A percentile compares a stretch with the other conserved stretches of the same genome.
Conservation (phyloP, 2,888 invertebrate genomes). For the Aspidiotus destructor region DNA sequence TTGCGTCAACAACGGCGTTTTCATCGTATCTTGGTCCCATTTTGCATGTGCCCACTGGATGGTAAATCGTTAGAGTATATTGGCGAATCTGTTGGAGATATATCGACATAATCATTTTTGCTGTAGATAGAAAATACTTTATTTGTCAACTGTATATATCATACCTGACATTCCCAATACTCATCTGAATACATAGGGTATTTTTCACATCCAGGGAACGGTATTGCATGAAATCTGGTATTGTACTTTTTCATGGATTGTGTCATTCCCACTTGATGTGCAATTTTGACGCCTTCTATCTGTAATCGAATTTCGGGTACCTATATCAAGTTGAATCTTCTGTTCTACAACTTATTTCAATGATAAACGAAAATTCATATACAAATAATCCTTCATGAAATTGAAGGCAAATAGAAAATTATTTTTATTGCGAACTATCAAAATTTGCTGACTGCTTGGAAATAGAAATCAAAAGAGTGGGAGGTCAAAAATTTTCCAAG, state of each 20-base stretch:
- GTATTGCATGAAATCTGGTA: slow-evolving; percentile 53
- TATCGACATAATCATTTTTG: too few relatives aligned
- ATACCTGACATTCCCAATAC: slow-evolving; percentile 57
- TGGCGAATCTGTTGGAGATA: not conserved
- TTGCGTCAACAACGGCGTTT: not conserved
- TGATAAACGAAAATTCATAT: not conserved
- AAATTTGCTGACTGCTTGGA: too few relatives aligned
- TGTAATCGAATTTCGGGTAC: slow-evolving; percentile 41
- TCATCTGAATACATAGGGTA: slow-evolving; percentile 57
- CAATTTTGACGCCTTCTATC: slow-evolving; percentile 66
- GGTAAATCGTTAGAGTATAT: not conserved
- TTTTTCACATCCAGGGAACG: slow-evolving; percentile 58
- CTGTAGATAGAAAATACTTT: too few relatives aligned
- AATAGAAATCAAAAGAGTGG: too few relatives aligned
- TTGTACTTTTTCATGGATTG: slow-evolving; percentile 54
- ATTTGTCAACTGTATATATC: too few relatives aligned
- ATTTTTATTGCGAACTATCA: too few relatives aligned
- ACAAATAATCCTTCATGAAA: too few relatives aligned
- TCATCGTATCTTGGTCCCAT: not conserved
- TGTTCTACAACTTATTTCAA: not conserved
- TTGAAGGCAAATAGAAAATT: too few relatives aligned
- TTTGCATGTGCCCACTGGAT: not conserved
- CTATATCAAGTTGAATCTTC: not conserved
- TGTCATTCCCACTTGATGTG: slow-evolving; percentile 52
- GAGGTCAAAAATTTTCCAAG: too few relatives aligned